Evolutionary conservation across 1,140 invertebrate genomes (phyloP), one percentile per base, ranked within the genome.

Genomic region (Drosophila lacteicornis): DNA sequence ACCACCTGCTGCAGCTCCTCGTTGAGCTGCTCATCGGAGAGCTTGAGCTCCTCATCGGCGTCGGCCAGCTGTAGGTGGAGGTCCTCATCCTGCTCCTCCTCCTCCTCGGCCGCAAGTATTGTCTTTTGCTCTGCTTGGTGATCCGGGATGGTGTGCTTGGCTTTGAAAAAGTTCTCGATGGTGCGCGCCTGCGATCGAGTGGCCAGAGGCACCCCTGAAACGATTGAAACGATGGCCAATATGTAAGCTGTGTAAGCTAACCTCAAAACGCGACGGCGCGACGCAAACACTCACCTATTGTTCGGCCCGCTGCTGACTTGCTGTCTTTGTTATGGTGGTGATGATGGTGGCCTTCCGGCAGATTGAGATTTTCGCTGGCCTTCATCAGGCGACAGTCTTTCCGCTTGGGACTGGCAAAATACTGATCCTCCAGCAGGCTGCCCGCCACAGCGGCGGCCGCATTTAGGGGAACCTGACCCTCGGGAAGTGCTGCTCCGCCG

Each of bases 341-440:
- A n/a, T 55, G 53, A 22, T 45, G 62, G 19, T 75, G 76, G 75
- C 73, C 60, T 71, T 68, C 60, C 53, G 66, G 80, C 65, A 73
- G 45, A 22, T 75, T 75, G 56, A 83, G 63, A 80, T 91, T 86
- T 80, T 79, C 79, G 56, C 68, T 79, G 53, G 71, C 56, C 56
- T 84, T 81, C 77, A 85, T 92, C 22, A 93, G 68, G 67, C 91
- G 91, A 56, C 92, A 92, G 67, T 93, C 92, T 91, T 93, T 93
- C 58, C 92, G 84, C 76, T 93, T 93, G 17, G 92, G 92, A 49
- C 92, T 93, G 27, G 91, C 92, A 88, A 88, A 93, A 57, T 90
- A 92, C 82, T 91, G 91, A 78, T 93, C 92, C 57, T 93, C 92
- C 46, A 92, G 65, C 33, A 90, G 38, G 43, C 60, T 62, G n/a